Percentiles rank a stretch among this genome's conserved stretches.
Conservation (phyloP, 2,113 vertebrate species). For the Boleophthalmus pectinirostris region DNA sequence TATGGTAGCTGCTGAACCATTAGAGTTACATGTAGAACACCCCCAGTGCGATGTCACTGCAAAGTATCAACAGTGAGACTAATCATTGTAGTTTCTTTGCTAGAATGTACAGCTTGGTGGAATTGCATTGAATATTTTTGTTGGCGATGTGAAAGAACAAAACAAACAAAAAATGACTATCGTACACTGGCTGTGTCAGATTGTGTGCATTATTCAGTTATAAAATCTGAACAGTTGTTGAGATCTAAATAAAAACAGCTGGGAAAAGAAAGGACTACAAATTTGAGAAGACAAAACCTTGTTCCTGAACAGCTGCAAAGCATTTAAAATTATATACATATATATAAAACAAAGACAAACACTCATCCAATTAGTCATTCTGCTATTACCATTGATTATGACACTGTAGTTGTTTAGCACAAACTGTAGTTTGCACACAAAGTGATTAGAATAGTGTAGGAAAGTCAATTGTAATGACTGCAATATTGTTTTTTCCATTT, state of each 20-base stretch:
- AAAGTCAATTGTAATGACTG: not conserved
- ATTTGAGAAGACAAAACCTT: not conserved
- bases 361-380: slow-evolving; percentile 36
- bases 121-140: not conserved
- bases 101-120: not conserved
- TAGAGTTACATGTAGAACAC: too few species aligned
- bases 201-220: slow-evolving; percentile 25
- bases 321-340: not conserved
- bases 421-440: not conserved
- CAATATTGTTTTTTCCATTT: not conserved
- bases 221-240: slow-evolving; percentile 16
- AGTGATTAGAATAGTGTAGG: not conserved
- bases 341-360: slow-evolving; percentile 12
- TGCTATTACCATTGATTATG: slow-evolving; percentile 17
- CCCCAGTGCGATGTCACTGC: too few species aligned
- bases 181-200: not conserved
- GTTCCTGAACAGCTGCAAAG: slow-evolving; percentile 39
- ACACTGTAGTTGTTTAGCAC: not conserved
- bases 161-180: slow-evolving; percentile 3
- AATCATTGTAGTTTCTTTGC: not conserved
- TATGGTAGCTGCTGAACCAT: too few species aligned
- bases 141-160: not conserved
- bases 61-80: too few species aligned
- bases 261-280: slow-evolving; percentile 32
- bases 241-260: slow-evolving; percentile 34